Evolutionary conservation across 2,113 vertebrate species (phyloP).

Genomic region (Pelecanoides urinatrix): DNA sequence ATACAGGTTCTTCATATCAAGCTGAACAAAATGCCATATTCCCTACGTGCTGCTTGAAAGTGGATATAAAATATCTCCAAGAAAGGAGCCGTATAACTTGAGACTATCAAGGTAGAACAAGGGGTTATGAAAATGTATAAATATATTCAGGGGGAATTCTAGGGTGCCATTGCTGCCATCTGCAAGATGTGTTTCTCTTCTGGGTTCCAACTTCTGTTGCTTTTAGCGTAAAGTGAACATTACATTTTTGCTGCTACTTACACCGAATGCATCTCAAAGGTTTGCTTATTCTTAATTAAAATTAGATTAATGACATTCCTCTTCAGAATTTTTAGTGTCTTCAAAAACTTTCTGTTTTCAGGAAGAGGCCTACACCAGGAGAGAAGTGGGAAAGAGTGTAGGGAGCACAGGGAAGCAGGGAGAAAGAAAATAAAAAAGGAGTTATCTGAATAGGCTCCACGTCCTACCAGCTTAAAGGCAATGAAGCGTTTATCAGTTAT

Average conservation of each 20-base stretch:
- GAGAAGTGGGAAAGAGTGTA: background rate
- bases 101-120: background rate
- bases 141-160: background rate
- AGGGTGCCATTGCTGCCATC: background rate
- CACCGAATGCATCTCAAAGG: background rate
- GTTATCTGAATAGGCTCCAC: background rate
- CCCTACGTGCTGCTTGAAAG: background rate
- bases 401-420: background rate
- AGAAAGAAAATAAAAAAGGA: background rate
- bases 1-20: background rate
- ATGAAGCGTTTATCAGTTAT: background rate
- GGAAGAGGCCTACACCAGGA: background rate
- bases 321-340: background rate
- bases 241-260: background rate
- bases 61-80: background rate
- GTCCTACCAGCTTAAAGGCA: background rate
- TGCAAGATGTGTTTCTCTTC: slow-evolving; percentile 1
- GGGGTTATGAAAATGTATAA: background rate
- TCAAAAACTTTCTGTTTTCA: background rate
- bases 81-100: background rate
- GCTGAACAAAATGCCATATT: background rate
- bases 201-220: background rate
- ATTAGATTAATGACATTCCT: background rate
- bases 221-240: background rate
- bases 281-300: slow-evolving; percentile 13